Conservation (phyloP, 2,797 vertebrate species). For the Trachurus trachurus region DNA sequence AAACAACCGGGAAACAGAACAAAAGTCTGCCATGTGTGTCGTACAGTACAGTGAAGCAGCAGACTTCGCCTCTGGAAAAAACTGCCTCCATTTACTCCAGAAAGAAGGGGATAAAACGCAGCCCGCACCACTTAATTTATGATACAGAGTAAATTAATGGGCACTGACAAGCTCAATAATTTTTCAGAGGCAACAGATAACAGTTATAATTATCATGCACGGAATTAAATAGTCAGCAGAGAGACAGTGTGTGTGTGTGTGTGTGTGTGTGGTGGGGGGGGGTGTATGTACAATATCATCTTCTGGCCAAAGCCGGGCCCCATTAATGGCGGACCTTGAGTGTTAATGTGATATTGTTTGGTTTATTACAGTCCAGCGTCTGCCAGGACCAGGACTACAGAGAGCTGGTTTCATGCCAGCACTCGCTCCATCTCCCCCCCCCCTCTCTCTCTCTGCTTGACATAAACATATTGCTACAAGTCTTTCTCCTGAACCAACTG, state of each 20-base stretch:
- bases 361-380: conserved; percentile 69
- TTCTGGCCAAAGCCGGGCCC: conserved; percentile 48
- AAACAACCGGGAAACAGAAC: conserved; percentile 57
- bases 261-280: neutral
- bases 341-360: conserved; percentile 79
- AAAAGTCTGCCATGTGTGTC: conserved; percentile 59
- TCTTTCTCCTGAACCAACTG: conserved; percentile 35
- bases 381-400: conserved; percentile 59
- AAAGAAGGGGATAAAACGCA: conserved; percentile 58
- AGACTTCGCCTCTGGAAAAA: conserved; percentile 60
- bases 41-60: conserved; percentile 55
- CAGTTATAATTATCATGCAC: conserved; percentile 68
- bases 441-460: conserved; percentile 19
- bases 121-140: conserved; percentile 70
- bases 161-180: conserved; percentile 74
- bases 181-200: conserved; percentile 75
- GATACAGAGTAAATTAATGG: conserved; percentile 73
- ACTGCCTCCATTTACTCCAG: conserved; percentile 52
- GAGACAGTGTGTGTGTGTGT: conserved; percentile 39
- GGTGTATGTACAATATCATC: conserved; percentile 29
- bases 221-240: conserved; percentile 65
- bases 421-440: conserved; percentile 14
- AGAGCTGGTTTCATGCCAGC: conserved; percentile 62
- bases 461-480: conserved; percentile 43
- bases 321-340: conserved; percentile 63